Percentiles rank a stretch among this genome's conserved stretches.
These are phyloP conservation scores for Tachina grossa DNA, from an alignment of 2,888 invertebrate species.

Conservation along the genomic window DNA sequence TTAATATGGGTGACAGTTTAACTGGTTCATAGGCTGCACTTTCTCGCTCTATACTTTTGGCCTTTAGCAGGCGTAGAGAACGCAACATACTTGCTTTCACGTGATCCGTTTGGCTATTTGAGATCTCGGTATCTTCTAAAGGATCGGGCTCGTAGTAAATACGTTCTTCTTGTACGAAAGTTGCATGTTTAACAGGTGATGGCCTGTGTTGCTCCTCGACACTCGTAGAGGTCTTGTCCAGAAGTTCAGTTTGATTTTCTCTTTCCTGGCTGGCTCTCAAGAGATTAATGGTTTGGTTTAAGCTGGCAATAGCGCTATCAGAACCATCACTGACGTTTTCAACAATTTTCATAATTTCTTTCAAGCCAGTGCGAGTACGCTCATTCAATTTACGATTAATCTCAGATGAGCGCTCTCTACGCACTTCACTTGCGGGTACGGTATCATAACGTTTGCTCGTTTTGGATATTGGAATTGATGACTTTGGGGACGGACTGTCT, in stretches of 20 bases:
- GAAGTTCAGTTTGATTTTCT: constrained; percentile 48
- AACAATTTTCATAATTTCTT: constrained; percentile 82
- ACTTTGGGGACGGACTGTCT: constrained; percentile 69
- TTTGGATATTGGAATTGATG: constrained; percentile 73
- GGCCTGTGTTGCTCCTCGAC: constrained; percentile 53
- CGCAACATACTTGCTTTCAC: constrained; percentile 68
- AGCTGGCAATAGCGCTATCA: constrained; percentile 41
- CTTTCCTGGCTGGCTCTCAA: constrained; percentile 67
- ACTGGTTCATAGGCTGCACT: constrained; percentile 73
- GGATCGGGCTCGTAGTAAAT: constrained; percentile 73
- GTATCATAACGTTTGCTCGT: constrained; percentile 74
- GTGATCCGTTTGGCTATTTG: constrained; percentile 33
- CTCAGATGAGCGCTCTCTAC: constrained; percentile 76
- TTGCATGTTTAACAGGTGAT: constrained; percentile 73
- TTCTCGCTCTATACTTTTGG: constrained; percentile 76
- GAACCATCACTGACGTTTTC: constrained; percentile 76
- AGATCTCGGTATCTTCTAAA: constrained; percentile 42
- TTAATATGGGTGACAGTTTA: constrained; percentile 77
- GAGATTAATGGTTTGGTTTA: constrained; percentile 67
- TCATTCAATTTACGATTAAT: constrained; percentile 80
- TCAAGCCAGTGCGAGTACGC: constrained; percentile 80
- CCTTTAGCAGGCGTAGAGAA: constrained; percentile 75
- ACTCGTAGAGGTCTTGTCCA: constrained; percentile 21
- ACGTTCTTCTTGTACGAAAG: constrained; percentile 74
- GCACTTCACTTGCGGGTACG: constrained; percentile 72